Evolutionary conservation across 2,113 vertebrate species (phyloP), one percentile per base, ranked within the genome.

Genomic region (Sterrhoptilus dennistouni): DNA sequence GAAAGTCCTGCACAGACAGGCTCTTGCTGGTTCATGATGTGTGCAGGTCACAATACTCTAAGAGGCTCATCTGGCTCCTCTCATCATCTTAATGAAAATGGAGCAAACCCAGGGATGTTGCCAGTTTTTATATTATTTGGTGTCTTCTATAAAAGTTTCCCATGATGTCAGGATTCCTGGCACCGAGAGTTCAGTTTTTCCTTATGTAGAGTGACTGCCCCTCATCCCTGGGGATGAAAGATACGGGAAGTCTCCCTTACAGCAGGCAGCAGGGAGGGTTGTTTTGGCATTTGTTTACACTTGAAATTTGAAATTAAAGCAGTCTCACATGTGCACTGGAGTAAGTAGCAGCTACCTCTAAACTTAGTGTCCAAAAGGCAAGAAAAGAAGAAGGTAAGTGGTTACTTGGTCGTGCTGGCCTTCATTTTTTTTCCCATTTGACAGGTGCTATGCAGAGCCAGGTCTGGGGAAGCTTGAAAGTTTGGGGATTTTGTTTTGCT

Each of bases 131-230:
- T 84, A 27, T 85, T 77, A 74, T 88, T 85, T 83, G 44, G 44
- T 93, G 79, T 35, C 60, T 94, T 94, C 83, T 88, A 0, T 27
- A 23, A 11, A 88, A 86, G 66, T 95, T 95, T 96, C 91, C 83
- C 94, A 95, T 95, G 93, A 96, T 96, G 84, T 93, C 91, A 91
- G 64, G 74, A 27, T 93, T 96, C 64, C 87, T 96, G 90, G 88
- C 94, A 87, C 25, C 1, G 10, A 81, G 75, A 33, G 49, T 76
- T 94, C 45, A 6, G 1, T 75, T 93, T 89, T 96, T 91, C 50
- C 70, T 83, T 47, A 6, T 77, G 70, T 71, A 59, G 72, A 91
- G 45, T 18, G 64, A 15, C 75, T 96, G 90, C 82, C 63, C 84
- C 90, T 93, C 79, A 68, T 96, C 95, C 75, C 92, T 29, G 23